A percentile compares a stretch with the other conserved stretches of the same genome.
Conservation (phyloP, 2,113 vertebrate genomes). For the Piaya cayana region DNA sequence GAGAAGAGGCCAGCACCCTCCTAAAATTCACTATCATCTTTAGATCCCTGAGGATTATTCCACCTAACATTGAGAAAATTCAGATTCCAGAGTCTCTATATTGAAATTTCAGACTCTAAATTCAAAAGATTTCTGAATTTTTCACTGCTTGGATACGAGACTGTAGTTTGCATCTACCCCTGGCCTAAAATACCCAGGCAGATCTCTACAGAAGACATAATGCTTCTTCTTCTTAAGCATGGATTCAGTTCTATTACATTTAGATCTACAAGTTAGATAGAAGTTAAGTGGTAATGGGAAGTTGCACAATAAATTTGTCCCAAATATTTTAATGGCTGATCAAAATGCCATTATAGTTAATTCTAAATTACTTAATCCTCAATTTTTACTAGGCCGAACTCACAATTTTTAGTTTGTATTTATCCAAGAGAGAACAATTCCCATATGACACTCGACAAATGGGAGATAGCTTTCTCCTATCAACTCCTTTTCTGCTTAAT, state of each 20-base stretch:
- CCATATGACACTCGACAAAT: neutral
- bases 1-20: too few species aligned
- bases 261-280: neutral
- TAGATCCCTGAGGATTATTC: neutral
- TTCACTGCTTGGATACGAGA: neutral
- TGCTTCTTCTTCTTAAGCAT: neutral
- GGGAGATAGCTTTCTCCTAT: neutral
- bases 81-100: neutral
- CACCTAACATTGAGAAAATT: neutral
- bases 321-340: neutral
- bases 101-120: neutral
- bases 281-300: neutral
- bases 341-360: neutral
- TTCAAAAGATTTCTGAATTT: neutral
- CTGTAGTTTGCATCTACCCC: neutral
- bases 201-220: neutral
- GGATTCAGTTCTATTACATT: neutral
- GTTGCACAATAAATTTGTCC: neutral
- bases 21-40: neutral
- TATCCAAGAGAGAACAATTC: neutral
- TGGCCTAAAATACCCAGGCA: neutral
- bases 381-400: neutral
- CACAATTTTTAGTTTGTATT: neutral
- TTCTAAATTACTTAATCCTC: neutral
- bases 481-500: neutral